Percentiles rank a stretch among this genome's conserved stretches.
Evolutionary conservation across 2,113 vertebrate genomes (phyloP).

Genomic region (Taurulus bubalis): DNA sequence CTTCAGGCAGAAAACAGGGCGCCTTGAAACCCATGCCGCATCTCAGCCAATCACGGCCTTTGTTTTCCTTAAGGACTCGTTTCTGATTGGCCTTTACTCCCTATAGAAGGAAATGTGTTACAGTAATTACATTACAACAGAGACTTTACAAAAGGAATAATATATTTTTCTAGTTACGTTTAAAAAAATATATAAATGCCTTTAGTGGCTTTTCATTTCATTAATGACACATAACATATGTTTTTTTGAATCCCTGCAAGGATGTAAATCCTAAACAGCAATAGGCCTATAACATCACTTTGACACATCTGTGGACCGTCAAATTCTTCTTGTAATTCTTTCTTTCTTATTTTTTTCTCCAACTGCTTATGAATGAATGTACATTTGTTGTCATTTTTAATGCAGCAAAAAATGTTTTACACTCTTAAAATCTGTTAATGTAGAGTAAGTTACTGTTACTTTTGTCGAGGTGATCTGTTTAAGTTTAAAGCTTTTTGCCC

Average conservation of each 20-base stretch:
- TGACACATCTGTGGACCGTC: background rate
- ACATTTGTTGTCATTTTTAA: background rate
- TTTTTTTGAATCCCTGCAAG: background rate
- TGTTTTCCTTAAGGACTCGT: slow-evolving; percentile 80
- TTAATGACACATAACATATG: background rate
- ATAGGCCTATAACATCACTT: background rate
- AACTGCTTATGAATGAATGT: background rate
- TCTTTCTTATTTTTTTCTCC: background rate
- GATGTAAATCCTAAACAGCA: background rate
- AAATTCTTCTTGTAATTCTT: background rate
- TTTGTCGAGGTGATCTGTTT: background rate
- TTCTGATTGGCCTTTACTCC: slow-evolving; percentile 72
- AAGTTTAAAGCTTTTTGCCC: background rate
- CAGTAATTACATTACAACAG: slow-evolving; percentile 66
- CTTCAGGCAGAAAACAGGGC: slow-evolving; percentile 55
- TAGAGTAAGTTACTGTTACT: background rate
- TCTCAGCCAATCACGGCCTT: slow-evolving; percentile 80
- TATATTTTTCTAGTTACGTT: background rate
- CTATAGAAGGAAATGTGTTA: slow-evolving; percentile 59
- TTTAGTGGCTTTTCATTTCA: background rate
- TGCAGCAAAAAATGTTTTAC: background rate
- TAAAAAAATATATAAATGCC: no score
- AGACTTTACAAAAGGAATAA: slow-evolving; percentile 6
- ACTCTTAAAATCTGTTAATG: background rate
- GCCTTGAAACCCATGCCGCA: slow-evolving; percentile 77